phyloP scores from a whole-genome alignment of 2,797 vertebrate species.

The Monodelphis domestica region DNA sequence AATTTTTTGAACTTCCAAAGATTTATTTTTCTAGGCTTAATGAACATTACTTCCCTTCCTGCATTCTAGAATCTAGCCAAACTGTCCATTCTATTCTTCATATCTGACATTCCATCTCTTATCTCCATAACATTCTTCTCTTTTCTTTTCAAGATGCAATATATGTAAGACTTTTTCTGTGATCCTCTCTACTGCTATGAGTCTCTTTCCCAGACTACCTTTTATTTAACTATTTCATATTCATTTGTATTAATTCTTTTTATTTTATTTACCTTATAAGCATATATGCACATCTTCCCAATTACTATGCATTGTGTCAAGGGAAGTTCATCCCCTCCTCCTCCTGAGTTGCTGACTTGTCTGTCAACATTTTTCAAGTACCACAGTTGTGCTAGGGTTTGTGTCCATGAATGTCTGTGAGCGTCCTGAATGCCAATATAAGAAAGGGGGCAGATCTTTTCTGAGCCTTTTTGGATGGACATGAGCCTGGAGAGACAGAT shows the following conservation, averaged over 20 bases:
- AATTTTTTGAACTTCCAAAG: neutral
- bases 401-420: too few species aligned
- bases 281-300: neutral
- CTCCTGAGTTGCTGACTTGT: too few species aligned
- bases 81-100: neutral
- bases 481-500: too few species aligned
- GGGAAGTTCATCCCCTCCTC: too few species aligned
- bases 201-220: neutral
- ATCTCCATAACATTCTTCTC: neutral
- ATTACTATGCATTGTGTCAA: neutral
- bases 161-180: neutral
- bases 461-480: too few species aligned
- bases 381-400: too few species aligned
- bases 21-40: neutral
- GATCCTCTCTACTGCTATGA: neutral
- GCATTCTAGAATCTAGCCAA: neutral
- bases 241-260: neutral
- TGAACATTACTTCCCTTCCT: neutral
- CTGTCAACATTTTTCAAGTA: too few species aligned
- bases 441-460: too few species aligned
- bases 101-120: neutral
- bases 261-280: neutral
- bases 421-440: too few species aligned
- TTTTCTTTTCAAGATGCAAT: neutral
- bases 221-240: neutral